Evolutionary conservation across 2,797 vertebrate species (phyloP).

Genomic region (Decapterus maruadsi): DNA sequence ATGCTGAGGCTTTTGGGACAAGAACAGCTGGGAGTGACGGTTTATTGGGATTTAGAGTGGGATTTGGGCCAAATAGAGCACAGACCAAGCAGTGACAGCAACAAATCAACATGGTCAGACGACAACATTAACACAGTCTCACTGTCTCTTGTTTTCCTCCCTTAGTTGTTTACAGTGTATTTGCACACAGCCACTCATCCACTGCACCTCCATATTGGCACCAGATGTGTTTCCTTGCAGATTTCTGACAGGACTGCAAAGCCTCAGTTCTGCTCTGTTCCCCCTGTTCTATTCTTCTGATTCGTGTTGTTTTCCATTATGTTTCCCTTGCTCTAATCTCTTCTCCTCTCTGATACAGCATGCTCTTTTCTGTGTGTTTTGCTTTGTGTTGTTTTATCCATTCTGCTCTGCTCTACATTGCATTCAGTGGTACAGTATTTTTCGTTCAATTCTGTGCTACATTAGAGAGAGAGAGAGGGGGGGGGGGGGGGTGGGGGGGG

Average conservation of each 20-base stretch:
- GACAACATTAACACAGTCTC: neutral
- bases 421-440: neutral
- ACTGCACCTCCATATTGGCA: constrained; percentile 40
- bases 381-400: neutral
- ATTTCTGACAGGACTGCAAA: constrained; percentile 30
- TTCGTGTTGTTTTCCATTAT: constrained; percentile 28
- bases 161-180: neutral
- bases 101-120: constrained; percentile 24
- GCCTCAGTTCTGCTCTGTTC: constrained; percentile 35
- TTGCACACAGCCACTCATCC: constrained; percentile 17
- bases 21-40: constrained; percentile 42
- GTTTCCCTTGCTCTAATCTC: constrained; percentile 20
- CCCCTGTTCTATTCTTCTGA: constrained; percentile 7
- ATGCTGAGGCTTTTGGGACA: constrained; percentile 10
- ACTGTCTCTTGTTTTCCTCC: neutral
- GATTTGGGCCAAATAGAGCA: constrained; percentile 21
- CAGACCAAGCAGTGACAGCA: neutral
- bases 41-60: constrained; percentile 21
- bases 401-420: constrained; percentile 5
- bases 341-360: neutral
- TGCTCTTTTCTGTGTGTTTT: constrained; percentile 5
- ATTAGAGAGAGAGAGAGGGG: too few species aligned
- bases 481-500: too few species aligned
- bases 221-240: constrained; percentile 60
- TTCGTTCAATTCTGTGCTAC: neutral